These are phyloP conservation scores for Iselma pallidipennis DNA, from an alignment of 2,888 invertebrate genomes.

Conservation along the genomic window DNA sequence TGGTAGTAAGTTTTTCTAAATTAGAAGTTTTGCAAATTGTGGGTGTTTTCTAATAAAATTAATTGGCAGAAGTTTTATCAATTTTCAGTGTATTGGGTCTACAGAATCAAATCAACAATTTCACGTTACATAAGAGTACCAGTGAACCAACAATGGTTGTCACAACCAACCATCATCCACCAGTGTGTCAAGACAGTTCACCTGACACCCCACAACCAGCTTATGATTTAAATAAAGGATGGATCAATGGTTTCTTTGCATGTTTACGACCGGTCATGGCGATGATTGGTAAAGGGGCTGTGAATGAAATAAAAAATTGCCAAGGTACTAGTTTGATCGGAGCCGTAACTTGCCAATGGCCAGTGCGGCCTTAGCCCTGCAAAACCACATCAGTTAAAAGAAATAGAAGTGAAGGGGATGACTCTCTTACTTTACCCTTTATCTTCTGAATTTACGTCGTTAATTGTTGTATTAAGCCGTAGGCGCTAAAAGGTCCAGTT, in stretches of 20 bases:
- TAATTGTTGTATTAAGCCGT: too few relatives aligned
- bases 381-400: too few relatives aligned
- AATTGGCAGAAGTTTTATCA: too few relatives aligned
- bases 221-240: constrained; percentile 64
- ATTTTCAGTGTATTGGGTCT: constrained; percentile 66
- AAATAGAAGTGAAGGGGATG: too few relatives aligned
- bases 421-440: too few relatives aligned
- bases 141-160: constrained; percentile 49
- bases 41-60: too few relatives aligned
- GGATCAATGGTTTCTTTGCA: constrained; percentile 83
- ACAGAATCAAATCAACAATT: constrained; percentile 65
- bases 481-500: too few relatives aligned
- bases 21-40: too few relatives aligned
- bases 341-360: too few relatives aligned
- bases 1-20: not conserved
- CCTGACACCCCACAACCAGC: constrained; percentile 54
- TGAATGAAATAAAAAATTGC: constrained; percentile 68
- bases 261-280: constrained; percentile 87
- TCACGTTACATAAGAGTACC: constrained; percentile 51
- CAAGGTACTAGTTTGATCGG: not conserved
- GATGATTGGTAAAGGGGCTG: constrained; percentile 79
- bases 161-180: constrained; percentile 49
- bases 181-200: constrained; percentile 56
- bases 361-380: too few relatives aligned
- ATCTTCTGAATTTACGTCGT: too few relatives aligned